Evolutionary conservation across 2,797 vertebrate species (phyloP).

Genomic region (Rachycentron canadum): DNA sequence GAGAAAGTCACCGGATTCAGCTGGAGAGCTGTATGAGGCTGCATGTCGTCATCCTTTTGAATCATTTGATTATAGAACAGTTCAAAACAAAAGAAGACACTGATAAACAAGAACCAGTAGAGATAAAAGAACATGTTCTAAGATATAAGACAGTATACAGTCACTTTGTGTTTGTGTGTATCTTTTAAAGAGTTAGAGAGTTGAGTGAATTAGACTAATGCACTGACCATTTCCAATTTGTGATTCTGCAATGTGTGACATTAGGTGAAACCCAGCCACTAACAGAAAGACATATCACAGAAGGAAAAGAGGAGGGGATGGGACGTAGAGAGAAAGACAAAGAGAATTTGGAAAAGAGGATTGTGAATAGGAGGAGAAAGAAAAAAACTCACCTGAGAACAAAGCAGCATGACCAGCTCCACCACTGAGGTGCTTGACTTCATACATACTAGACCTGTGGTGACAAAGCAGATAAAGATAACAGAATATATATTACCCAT

Average conservation of each 20-base stretch:
- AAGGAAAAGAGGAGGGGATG: neutral
- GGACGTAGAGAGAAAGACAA: neutral
- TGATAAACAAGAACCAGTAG: conserved; percentile 2
- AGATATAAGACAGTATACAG: neutral
- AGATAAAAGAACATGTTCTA: neutral
- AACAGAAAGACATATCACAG: neutral
- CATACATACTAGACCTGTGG: conserved; percentile 95
- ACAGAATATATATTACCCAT: conserved; percentile 18
- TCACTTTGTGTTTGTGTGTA: neutral
- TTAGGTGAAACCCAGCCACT: neutral
- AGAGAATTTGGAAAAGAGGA: conserved; percentile 6
- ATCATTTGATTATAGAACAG: conserved; percentile 9
- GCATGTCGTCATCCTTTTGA: conserved; percentile 22
- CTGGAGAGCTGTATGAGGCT: conserved; percentile 31
- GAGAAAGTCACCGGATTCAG: conserved; percentile 55
- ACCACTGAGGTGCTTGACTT: conserved; percentile 99
- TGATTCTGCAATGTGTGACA: neutral
- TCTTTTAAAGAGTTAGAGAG: neutral
- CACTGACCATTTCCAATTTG: neutral
- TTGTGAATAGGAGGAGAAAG: conserved; percentile 12
- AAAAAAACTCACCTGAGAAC: conserved; percentile 93
- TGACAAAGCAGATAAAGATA: conserved; percentile 50
- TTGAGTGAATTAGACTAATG: neutral
- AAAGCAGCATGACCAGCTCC: conserved; percentile 98
- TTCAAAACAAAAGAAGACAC: conserved; percentile 15